These are phyloP conservation scores for Cacoxenus indagator DNA, from an alignment of 2,888 invertebrate genomes.

Conservation along the genomic window DNA sequence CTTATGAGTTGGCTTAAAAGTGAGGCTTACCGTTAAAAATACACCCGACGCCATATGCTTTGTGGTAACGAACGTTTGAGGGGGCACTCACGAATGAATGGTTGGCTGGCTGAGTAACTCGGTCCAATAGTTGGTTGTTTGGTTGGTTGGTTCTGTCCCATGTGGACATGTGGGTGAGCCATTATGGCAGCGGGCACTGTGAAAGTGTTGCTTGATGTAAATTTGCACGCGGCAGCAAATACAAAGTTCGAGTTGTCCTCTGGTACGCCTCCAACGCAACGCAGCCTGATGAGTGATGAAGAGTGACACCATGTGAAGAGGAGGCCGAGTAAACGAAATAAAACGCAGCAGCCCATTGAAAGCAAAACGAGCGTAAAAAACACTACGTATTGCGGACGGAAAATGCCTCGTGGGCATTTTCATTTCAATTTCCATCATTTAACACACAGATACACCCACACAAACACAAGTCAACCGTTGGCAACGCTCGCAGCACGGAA, in stretches of 20 bases:
- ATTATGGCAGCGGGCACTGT: neutral
- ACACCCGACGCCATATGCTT: neutral
- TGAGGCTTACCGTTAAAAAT: neutral
- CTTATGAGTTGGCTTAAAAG: neutral
- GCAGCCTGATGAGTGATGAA: neutral
- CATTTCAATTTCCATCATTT: slow-evolving; percentile 18
- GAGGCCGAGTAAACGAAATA: neutral
- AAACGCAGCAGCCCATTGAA: neutral
- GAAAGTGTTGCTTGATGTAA: slow-evolving; percentile 42
- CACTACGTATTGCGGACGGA: neutral
- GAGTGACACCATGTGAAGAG: neutral
- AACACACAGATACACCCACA: neutral
- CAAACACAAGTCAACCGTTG: slow-evolving; percentile 2
- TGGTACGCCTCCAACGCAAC: neutral
- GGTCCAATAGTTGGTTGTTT: neutral
- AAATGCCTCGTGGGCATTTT: slow-evolving; percentile 18
- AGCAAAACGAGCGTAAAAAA: slow-evolving; percentile 5
- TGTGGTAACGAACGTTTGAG: neutral
- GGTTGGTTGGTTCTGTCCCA: neutral
- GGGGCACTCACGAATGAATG: neutral
- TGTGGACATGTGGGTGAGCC: neutral
- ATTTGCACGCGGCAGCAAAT: slow-evolving; percentile 54
- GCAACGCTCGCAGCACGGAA: slow-evolving; percentile 13
- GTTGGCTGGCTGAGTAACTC: neutral
- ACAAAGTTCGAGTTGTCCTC: neutral